Evolutionary conservation across 2,113 vertebrate genomes (phyloP).

Genomic region (Stomatorhinus ivindoensis): DNA sequence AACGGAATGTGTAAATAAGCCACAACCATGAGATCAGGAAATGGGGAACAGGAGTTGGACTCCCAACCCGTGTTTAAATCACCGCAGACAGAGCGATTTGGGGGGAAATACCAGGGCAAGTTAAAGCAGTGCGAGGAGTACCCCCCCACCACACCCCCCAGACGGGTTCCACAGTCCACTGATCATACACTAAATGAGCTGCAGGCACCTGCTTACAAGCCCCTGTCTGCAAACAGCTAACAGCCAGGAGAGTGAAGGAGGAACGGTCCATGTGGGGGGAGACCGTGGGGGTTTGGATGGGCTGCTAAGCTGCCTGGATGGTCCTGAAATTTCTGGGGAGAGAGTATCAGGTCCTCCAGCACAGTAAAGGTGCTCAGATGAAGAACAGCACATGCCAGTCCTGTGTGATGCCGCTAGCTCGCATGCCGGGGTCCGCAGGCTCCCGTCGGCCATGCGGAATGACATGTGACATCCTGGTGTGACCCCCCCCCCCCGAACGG

Average conservation of each 20-base stretch:
- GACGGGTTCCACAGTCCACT: background rate
- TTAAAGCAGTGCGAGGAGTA: background rate
- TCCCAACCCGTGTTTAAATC: background rate
- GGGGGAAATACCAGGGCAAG: background rate
- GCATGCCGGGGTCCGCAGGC: no score
- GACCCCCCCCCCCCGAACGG: background rate
- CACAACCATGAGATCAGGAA: background rate
- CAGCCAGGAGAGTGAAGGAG: background rate
- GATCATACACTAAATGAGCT: background rate
- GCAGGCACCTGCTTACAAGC: background rate
- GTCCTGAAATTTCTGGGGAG: background rate
- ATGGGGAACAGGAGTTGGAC: background rate
- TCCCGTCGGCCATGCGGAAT: background rate
- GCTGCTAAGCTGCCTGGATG: background rate
- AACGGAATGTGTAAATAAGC: background rate
- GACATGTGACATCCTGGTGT: background rate
- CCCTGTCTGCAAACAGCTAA: background rate
- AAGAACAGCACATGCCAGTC: no score
- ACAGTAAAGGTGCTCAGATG: no score
- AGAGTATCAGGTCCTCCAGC: no score
- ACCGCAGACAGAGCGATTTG: background rate
- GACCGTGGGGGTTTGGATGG: background rate
- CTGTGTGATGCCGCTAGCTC: no score
- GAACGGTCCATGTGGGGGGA: background rate
- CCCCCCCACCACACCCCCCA: background rate